Evolutionary conservation across 2,113 vertebrate species (phyloP).

Genomic region (Heptranchias perlo): DNA sequence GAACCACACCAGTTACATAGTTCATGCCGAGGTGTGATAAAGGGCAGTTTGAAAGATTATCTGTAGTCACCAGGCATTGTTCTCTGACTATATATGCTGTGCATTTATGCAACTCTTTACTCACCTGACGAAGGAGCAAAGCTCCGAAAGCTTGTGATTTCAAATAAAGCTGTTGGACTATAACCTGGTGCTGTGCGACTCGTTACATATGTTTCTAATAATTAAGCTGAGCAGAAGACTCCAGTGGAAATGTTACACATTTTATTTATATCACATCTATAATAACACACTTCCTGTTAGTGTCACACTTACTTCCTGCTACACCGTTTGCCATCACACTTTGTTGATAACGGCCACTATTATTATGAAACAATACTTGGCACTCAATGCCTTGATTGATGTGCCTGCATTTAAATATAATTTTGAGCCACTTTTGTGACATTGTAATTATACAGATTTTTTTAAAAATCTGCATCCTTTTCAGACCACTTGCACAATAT

Average conservation of each 20-base stretch:
- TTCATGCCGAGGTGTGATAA: too few relatives aligned
- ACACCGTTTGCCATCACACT: background rate
- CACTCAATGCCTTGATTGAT: background rate
- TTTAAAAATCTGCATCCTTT: background rate
- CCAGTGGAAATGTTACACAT: background rate
- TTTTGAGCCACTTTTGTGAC: background rate
- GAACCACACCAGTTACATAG: too few relatives aligned
- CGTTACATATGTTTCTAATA: slow-evolving; percentile 24
- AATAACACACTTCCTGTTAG: background rate
- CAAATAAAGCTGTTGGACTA: too few relatives aligned
- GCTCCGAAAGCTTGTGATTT: too few relatives aligned
- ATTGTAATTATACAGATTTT: background rate
- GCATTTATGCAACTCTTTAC: too few relatives aligned
- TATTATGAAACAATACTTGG: background rate
- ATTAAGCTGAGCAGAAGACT: background rate
- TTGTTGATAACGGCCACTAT: background rate
- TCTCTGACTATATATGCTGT: too few relatives aligned
- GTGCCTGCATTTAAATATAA: background rate
- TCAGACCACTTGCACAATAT: background rate
- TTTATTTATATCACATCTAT: background rate
- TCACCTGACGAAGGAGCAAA: too few relatives aligned
- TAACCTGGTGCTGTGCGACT: too few relatives aligned
- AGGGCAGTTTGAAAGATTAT: too few relatives aligned
- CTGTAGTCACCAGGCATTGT: too few relatives aligned
- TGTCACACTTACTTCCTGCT: background rate